A percentile compares a stretch with the other conserved stretches of the same genome.
phyloP scores from a whole-genome alignment of 2,888 invertebrate genomes.

The Plusia festucae region DNA sequence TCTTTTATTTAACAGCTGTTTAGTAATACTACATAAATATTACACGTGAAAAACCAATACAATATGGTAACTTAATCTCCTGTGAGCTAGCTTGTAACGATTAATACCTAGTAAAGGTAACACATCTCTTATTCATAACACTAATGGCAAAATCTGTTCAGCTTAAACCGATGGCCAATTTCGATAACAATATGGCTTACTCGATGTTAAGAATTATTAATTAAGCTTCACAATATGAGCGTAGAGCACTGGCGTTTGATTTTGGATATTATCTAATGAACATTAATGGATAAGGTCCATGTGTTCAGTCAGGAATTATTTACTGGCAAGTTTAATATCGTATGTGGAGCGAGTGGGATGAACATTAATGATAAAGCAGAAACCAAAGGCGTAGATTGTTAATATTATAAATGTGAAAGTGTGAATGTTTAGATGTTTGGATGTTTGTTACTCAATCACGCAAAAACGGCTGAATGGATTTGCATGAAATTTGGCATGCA shows the following conservation, averaged over 20 bases:
- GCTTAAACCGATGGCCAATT: slow-evolving; percentile 43
- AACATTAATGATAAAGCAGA: not conserved
- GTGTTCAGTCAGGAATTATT: not conserved
- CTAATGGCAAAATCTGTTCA: slow-evolving; percentile 62
- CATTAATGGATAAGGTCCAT: slow-evolving; percentile 1
- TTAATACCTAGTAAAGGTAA: slow-evolving; percentile 8
- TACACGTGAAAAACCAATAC: not conserved
- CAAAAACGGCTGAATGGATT: too few relatives aligned
- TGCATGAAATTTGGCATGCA: too few relatives aligned
- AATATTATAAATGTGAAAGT: too few relatives aligned
- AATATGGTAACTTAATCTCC: not conserved
- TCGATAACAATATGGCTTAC: slow-evolving; percentile 48
- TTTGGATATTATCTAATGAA: not conserved
- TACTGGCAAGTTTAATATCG: not conserved
- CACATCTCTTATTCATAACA: slow-evolving; percentile 62
- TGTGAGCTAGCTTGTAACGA: slow-evolving; percentile 11
- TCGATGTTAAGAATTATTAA: slow-evolving; percentile 49
- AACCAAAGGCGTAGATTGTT: too few relatives aligned
- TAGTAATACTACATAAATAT: not conserved
- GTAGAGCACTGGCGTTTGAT: slow-evolving; percentile 6
- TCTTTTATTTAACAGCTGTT: too few relatives aligned
- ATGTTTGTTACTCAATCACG: too few relatives aligned
- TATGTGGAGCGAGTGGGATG: not conserved
- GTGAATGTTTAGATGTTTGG: too few relatives aligned
- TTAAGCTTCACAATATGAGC: slow-evolving; percentile 22